Percentiles rank a stretch among this genome's conserved stretches.
Evolutionary conservation across 30 jellyfish, hydroid and myxozoan species (phyloP).

Genomic region (Turritopsis rubra): DNA sequence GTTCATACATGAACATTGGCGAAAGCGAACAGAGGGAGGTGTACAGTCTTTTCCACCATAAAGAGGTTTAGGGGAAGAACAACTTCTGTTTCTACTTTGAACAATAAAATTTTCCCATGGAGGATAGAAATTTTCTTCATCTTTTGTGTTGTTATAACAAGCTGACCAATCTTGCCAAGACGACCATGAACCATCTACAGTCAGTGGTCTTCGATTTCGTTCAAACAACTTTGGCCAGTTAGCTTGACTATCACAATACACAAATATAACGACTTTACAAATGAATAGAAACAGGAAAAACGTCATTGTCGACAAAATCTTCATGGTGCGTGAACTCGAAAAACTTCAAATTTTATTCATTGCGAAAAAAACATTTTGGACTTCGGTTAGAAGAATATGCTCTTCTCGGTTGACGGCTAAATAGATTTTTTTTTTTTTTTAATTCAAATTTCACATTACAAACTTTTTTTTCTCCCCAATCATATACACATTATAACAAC

Average conservation of each 20-base stretch:
- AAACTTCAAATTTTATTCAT: neutral
- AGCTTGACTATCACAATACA: slow-evolving; percentile 1
- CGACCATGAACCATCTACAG: slow-evolving; percentile 39
- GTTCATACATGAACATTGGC: slow-evolving; percentile 29
- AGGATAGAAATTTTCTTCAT: slow-evolving; percentile 4
- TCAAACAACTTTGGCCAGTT: slow-evolving; percentile 8
- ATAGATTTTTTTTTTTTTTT: neutral
- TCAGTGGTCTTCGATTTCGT: slow-evolving; percentile 13
- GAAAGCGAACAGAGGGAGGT: slow-evolving; percentile 28
- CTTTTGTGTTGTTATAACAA: slow-evolving; percentile 21
- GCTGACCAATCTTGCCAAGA: slow-evolving; percentile 36
- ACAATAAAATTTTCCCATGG: slow-evolving; percentile 30
- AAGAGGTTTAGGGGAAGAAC: slow-evolving; percentile 29
- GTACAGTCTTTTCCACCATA: slow-evolving; percentile 35
- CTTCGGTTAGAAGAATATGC: neutral
- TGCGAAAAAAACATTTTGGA: neutral
- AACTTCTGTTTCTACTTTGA: slow-evolving; percentile 23
- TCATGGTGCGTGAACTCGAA: neutral
- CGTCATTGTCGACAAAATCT: neutral
- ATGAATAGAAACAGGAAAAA: neutral
- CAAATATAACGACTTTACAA: neutral
- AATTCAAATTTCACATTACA: no score
- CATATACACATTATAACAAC: no score
- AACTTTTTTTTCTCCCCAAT: no score
- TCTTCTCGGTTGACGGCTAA: neutral